These are phyloP conservation scores for Microplitis mediator DNA, from an alignment of 1,140 invertebrate genomes.

Conservation along the genomic window DNA sequence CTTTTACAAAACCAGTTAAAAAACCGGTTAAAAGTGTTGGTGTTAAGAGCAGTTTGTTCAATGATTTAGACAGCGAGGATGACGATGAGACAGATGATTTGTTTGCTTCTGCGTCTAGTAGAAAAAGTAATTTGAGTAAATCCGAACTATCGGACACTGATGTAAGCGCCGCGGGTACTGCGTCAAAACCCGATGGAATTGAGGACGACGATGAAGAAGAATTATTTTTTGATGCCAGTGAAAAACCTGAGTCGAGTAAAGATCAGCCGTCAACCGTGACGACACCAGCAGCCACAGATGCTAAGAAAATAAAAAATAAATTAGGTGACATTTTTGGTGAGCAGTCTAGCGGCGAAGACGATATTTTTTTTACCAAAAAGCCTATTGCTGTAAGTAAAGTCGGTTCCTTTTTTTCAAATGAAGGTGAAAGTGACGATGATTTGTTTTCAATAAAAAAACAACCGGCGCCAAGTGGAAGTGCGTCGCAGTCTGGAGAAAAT, in stretches of 20 bases:
- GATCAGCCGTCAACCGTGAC: slow-evolving; percentile 11
- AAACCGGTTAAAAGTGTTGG: slow-evolving; percentile 46
- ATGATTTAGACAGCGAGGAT: slow-evolving; percentile 33
- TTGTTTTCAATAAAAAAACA: slow-evolving; percentile 40
- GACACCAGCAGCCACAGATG: background rate
- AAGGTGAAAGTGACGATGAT: slow-evolving; percentile 41
- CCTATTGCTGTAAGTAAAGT: slow-evolving; percentile 15
- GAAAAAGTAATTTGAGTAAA: slow-evolving; percentile 15
- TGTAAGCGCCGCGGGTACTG: background rate
- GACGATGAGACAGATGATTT: slow-evolving; percentile 27
- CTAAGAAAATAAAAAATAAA: slow-evolving; percentile 37
- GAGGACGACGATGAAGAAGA: slow-evolving; percentile 39
- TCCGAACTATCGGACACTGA: background rate
- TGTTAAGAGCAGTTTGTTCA: slow-evolving; percentile 45
- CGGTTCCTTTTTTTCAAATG: slow-evolving; percentile 39
- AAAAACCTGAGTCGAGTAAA: slow-evolving; percentile 31
- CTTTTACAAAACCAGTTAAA: slow-evolving; percentile 34
- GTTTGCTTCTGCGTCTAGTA: slow-evolving; percentile 20
- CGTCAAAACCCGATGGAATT: background rate
- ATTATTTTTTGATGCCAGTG: slow-evolving; percentile 46
- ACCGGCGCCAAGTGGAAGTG: slow-evolving; percentile 22
- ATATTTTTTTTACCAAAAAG: slow-evolving; percentile 49
- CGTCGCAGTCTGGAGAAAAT: slow-evolving; percentile 14
- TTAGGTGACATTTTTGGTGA: slow-evolving; percentile 53
- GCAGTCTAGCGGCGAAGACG: slow-evolving; percentile 50